Base-by-base conservation (phyloP, 2,113 vertebrate genomes). In the Merops nubicus region DNA sequence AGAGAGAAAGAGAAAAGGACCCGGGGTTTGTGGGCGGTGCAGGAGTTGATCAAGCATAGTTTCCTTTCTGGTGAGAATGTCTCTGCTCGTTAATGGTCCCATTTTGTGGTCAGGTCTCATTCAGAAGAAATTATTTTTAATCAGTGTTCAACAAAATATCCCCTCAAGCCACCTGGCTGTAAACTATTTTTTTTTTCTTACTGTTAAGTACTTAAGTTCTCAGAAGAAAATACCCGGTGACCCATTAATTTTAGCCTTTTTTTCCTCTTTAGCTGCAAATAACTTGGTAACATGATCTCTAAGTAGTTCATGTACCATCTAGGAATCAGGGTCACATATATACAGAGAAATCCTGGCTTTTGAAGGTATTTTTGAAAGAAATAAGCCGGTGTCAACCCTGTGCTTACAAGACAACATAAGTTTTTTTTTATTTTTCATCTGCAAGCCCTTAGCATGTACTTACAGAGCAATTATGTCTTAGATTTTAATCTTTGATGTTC, bases 61-160 rank as follows among this genome's bases (percentile, higher is more conserved):
- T 97, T 98, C 97, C 95, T 97, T 97, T 96, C 96, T 98, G 96
- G 97, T 98, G 98, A 98, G 97, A 98, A 97, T 96, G 92, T 96
- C 96, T 95, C 97, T 97, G 93, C 97, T 97, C 96, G 96, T 98
- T 98, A 98, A 98, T 98, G 98, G 97, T 96, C 96, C 96, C 96
- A 97, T 98, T 98, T 97, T 98, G 98, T 98, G 98, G 98, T 98
- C 97, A 98, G 97, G 97, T 98, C 98, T 98, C 98, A 98, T 98
- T 98, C 98, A 98, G 98, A 98, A 98, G 98, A 98, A 98, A 98
- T 98, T 98, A 98, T 98, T 98, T 98, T 98, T 98, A 98, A 98
- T 98, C 98, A 98, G 97, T 95, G 92, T 98, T 98, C 97, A 97
- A 96, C 97, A 98, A 98, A 98, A 98, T 98, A 98, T 97, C 97